phyloP scores from a whole-genome alignment of 2,797 vertebrate genomes.

The Lemur catta region DNA sequence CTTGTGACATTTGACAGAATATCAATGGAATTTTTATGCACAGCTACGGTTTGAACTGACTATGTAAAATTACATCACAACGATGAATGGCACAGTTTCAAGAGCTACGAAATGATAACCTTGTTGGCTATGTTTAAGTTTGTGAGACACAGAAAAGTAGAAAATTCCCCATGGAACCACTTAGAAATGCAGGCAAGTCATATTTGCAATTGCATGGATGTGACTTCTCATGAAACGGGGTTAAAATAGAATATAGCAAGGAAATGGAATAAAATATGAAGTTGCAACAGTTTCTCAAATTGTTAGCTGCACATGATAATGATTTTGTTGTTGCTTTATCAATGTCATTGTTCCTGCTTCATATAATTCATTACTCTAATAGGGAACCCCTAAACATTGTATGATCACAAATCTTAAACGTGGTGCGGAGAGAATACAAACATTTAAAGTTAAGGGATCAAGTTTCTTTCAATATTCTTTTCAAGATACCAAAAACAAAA shows the following conservation, averaged over 20 bases:
- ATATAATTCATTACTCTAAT: not conserved
- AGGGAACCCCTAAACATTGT: not conserved
- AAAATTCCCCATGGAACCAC: conserved; percentile 34
- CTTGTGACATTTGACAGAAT: conserved; percentile 72
- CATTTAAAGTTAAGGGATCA: not conserved
- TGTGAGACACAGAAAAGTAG: not conserved
- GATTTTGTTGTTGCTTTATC: not conserved
- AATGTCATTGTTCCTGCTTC: not conserved
- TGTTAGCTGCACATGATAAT: not conserved
- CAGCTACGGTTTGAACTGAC: conserved; percentile 4
- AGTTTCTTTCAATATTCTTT: not conserved
- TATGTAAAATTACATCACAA: conserved; percentile 72
- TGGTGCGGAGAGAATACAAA: not conserved
- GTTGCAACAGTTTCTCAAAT: not conserved
- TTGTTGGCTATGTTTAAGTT: conserved; percentile 46
- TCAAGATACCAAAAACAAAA: not conserved
- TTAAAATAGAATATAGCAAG: not conserved
- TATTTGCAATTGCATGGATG: not conserved
- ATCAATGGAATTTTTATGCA: conserved; percentile 68
- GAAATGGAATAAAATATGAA: not conserved
- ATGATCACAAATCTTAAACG: not conserved
- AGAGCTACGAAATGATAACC: conserved; percentile 62
- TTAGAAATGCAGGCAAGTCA: conserved; percentile 3
- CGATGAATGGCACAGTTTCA: conserved; percentile 60
- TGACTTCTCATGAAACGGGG: not conserved